These are phyloP conservation scores for Cichladusa arquata DNA, from an alignment of 2,113 vertebrate species.

Conservation along the genomic window DNA sequence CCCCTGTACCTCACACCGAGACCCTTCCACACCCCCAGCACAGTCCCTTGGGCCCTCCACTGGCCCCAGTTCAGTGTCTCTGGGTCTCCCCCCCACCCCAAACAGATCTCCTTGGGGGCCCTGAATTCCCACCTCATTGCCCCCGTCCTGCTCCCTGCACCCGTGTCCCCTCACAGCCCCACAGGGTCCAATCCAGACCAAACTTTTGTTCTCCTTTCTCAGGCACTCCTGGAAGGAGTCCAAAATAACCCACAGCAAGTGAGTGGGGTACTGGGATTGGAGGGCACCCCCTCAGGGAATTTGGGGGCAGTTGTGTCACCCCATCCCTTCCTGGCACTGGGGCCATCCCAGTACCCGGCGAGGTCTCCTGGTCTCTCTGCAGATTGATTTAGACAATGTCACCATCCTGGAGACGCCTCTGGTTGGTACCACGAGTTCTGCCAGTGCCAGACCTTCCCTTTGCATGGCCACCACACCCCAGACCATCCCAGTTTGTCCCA, in stretches of 20 bases:
- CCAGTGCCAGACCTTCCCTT: no score
- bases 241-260: no score
- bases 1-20: background rate
- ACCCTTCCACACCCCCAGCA: background rate
- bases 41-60: background rate
- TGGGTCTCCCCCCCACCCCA: background rate
- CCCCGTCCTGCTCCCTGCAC: background rate
- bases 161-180: background rate
- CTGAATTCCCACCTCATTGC: background rate
- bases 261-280: no score
- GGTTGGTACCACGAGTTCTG: no score
- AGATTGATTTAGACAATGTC: no score
- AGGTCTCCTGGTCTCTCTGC: no score
- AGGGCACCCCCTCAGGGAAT: no score
- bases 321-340: no score
- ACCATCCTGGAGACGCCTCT: no score
- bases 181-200: background rate
- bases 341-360: no score
- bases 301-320: no score
- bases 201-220: background rate
- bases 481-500: background rate
- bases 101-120: background rate
- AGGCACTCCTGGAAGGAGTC: no score
- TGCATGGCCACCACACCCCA: background rate
- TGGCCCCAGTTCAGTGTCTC: background rate